Base-by-base conservation (phyloP, 2,888 invertebrate genomes). In the Lottia gigantea region DNA sequence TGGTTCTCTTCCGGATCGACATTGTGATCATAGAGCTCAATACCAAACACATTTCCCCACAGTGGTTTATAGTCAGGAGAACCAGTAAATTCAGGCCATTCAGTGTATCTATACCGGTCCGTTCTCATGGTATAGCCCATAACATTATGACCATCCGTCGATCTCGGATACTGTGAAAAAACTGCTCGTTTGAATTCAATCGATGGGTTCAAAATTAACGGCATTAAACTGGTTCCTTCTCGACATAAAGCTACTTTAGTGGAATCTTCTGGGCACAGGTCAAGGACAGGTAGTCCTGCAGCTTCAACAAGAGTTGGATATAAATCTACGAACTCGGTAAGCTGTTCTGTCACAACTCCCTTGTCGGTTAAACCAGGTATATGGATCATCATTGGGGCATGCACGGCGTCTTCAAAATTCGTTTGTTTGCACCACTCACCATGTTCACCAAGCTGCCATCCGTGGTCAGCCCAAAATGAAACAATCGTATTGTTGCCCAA, bases 261-360 rank as follows among this genome's bases (percentile, higher is more conserved):
- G 0, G 78, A 78, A 25, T 77, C 73, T 19, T 75, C 73, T 1
- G 80, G 78, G 67, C 81, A 81, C 2, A 75, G 63, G 3, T 72
- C 66, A 4, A 79, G 46, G 4, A 63, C 15, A 1, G 64, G 66
- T n/a, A 79, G 70, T 12, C 78, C 80, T 26, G 82, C 80, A 7
- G 82, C 81, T 55, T 83, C 82, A 0, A 76, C 81, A 12, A 82
- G 73, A 2, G 81, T 81, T 7, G 82, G 82, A 62, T 79, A 82
- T 2, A 83, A 70, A 64, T 83, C 82, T 14, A 83, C 80, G 66
- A 80, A 80, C 68, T 82, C 82, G 14, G 78, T 77, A 3, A 82
- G 72, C n/a, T 75, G 19, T 61, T 78, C 78, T 8, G 79, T 78
- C 3, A 75, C 75, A 0, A 77, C 67, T 7, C 80, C 80, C 16